These are phyloP conservation scores for Mythimna pallens DNA, from an alignment of 2,888 invertebrate genomes.

Conservation along the genomic window DNA sequence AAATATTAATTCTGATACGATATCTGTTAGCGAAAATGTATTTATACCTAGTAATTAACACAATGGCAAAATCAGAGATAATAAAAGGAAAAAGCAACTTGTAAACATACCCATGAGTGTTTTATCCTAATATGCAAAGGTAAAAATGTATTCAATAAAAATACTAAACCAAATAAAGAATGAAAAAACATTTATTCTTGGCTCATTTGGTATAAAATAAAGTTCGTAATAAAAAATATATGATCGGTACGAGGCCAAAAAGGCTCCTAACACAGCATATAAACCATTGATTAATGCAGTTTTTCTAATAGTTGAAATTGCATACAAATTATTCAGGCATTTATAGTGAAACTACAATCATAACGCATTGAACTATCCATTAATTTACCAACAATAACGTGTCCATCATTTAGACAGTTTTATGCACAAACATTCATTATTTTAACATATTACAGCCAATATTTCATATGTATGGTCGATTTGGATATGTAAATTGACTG, in stretches of 20 bases:
- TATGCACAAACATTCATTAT: background rate
- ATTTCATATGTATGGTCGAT: background rate
- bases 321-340: background rate
- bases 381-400: background rate
- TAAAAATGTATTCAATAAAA: no score
- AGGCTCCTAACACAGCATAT: no score
- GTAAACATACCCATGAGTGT: no score
- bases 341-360: no score
- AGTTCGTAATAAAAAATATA: no score
- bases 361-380: background rate
- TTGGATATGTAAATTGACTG: slow-evolving; percentile 9
- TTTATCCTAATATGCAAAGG: no score
- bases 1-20: background rate
- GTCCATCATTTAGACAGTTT: slow-evolving; percentile 1
- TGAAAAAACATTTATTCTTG: no score
- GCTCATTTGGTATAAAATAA: no score
- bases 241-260: no score
- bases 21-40: background rate
- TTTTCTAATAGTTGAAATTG: background rate
- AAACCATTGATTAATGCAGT: no score
- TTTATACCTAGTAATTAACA: background rate
- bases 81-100: background rate
- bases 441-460: slow-evolving; percentile 1
- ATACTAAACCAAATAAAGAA: no score
- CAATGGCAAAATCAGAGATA: background rate